phyloP scores from a whole-genome alignment of 2,797 vertebrate species.

The Centroberyx gerrardi region DNA sequence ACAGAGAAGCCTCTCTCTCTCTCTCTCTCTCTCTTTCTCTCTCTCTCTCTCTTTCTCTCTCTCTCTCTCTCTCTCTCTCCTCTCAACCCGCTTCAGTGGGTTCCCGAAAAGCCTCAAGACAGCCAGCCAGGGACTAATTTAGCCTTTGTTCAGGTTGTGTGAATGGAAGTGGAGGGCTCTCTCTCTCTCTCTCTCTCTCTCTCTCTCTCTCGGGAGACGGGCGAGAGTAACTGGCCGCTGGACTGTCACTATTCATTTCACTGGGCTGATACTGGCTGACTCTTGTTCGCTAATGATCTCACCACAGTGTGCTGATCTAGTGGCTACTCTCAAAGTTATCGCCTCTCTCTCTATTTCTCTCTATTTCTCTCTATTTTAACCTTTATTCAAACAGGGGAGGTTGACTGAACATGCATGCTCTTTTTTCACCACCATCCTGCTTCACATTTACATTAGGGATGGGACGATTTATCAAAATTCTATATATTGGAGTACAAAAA shows the following conservation, averaged over 20 bases:
- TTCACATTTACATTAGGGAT: neutral
- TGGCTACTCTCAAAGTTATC: slow-evolving; percentile 38
- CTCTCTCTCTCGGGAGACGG: neutral
- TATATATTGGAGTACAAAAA: no score
- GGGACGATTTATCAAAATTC: no score
- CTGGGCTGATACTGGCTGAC: slow-evolving; percentile 50
- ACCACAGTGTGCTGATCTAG: slow-evolving; percentile 57
- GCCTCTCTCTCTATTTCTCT: slow-evolving; percentile 19
- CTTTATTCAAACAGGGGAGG: neutral
- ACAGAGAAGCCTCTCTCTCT: slow-evolving; percentile 56
- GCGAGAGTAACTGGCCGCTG: slow-evolving; percentile 55
- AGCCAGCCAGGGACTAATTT: slow-evolving; percentile 65
- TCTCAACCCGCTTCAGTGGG: slow-evolving; percentile 36
- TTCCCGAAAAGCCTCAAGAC: slow-evolving; percentile 48
- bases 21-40: slow-evolving; percentile 23
- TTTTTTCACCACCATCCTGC: neutral
- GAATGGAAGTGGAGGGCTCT: slow-evolving; percentile 49
- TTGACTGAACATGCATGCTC: neutral
- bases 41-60: slow-evolving; percentile 22
- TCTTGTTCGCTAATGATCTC: slow-evolving; percentile 67
- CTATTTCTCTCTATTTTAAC: neutral
- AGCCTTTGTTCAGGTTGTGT: slow-evolving; percentile 68
- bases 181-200: slow-evolving; percentile 32
- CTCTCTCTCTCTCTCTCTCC: slow-evolving; percentile 25
- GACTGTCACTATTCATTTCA: slow-evolving; percentile 60